A percentile compares a stretch with the other conserved stretches of the same genome.
phyloP scores from a whole-genome alignment of 2,797 vertebrate species.

The Ambastaia sidthimunki region DNA sequence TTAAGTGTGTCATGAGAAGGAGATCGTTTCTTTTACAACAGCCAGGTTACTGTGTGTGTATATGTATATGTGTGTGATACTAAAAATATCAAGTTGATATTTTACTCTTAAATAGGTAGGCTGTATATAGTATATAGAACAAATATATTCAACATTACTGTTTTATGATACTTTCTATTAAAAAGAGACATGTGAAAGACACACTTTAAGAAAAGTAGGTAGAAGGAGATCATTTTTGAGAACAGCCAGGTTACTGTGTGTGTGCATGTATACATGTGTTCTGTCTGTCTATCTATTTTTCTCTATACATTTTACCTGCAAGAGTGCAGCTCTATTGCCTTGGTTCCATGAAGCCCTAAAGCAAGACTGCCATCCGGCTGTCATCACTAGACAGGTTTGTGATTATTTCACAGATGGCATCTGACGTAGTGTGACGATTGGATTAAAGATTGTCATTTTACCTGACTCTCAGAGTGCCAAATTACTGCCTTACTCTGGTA shows the following conservation, averaged over 20 bases:
- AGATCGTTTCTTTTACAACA: neutral
- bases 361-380: neutral
- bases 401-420: constrained; percentile 21
- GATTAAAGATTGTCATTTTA: constrained; percentile 18
- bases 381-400: constrained; percentile 20
- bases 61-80: neutral
- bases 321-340: too few relatives aligned
- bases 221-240: neutral
- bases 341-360: constrained; percentile 21
- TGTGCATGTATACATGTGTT: too few relatives aligned
- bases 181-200: too few relatives aligned
- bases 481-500: neutral
- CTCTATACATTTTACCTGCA: too few relatives aligned
- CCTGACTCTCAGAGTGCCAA: constrained; percentile 10
- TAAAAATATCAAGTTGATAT: neutral
- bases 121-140: too few relatives aligned
- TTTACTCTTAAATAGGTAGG: too few relatives aligned
- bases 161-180: too few relatives aligned
- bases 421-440: neutral
- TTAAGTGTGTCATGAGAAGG: neutral
- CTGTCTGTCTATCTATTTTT: too few relatives aligned
- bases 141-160: too few relatives aligned
- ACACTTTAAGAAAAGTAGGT: too few relatives aligned
- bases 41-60: too few relatives aligned
- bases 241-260: too few relatives aligned